Evolutionary conservation across 2,113 vertebrate species (phyloP), one percentile per base, ranked within the genome.

Genomic region (Marmota flaviventris): DNA sequence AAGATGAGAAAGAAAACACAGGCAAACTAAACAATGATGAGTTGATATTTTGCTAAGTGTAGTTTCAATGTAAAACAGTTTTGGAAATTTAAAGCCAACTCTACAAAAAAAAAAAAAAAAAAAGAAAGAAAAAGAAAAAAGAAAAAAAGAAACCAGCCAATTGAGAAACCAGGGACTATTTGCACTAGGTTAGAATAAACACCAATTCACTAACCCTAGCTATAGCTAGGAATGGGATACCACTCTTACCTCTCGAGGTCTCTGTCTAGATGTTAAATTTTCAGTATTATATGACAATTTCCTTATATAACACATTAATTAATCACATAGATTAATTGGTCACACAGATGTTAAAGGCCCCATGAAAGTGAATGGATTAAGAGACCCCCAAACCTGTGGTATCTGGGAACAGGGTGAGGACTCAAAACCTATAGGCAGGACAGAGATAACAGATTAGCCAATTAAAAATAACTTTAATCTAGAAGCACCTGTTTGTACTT

Each of bases 101-200:
- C 22, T 32, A 22, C 8, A n/a, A 73, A 84, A 72, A 65, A 45
- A 58, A 84, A 96, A 45, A 51, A 84, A 96, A 61, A 83, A 83
- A 69, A 42, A 42, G 5, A 42, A 45, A 45, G 42, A 45, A 42
- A 42, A 42, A 39, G 4, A 39, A 5, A 42, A 42, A 45, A 42
- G 42, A 42, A 45, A 45, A 45, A 58, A 84, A 96, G 75, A 84
- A 83, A 69, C 2, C 18, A 53, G 14, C 9, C 48, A 70, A 39
- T 2, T 25, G 53, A 58, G 48, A 94, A 85, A 73, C 29, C 3
- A 72, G 12, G 42, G 17, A 75, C 32, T 63, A 2, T 48, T 13
- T 25, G 16, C 20, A 53, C 27, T 70, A 85, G 11, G 51, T 61
- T 58, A 78, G 29, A 88, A 85, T 14, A 73, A 61, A 56, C 5